A percentile compares a stretch with the other conserved stretches of the same genome.
phyloP scores from a whole-genome alignment of 2,113 vertebrate genomes.

The Theropithecus gelada region DNA sequence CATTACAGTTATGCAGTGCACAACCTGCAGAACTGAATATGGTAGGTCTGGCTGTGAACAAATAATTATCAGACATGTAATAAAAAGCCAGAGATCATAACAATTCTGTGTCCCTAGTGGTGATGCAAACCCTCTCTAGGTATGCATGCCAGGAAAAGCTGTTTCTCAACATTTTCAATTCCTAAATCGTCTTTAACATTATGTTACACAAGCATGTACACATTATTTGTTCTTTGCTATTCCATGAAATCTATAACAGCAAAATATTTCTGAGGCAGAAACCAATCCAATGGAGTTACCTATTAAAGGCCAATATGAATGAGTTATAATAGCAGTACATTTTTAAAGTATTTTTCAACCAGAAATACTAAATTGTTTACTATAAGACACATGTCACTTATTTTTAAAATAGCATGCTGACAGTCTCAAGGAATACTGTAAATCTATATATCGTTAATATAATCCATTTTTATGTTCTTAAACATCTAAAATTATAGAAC shows the following conservation, averaged over 20 bases:
- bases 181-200: neutral
- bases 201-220: neutral
- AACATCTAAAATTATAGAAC: neutral
- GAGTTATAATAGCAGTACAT: neutral
- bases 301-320: neutral
- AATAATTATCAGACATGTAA: neutral
- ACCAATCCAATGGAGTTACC: neutral
- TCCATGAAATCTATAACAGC: neutral
- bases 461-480: neutral
- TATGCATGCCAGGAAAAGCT: neutral
- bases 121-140: neutral
- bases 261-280: conserved; percentile 32
- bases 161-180: neutral
- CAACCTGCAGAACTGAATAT: neutral
- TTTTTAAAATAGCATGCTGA: neutral
- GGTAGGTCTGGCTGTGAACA: neutral
- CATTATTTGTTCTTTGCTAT: neutral
- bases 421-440: conserved; percentile 10
- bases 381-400: neutral
- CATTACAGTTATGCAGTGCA: neutral
- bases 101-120: neutral
- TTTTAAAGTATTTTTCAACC: neutral
- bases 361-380: conserved; percentile 7
- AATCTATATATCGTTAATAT: neutral
- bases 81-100: neutral